Evolutionary conservation across 2,888 invertebrate species (phyloP).

Genomic region (Aplocera efformata): DNA sequence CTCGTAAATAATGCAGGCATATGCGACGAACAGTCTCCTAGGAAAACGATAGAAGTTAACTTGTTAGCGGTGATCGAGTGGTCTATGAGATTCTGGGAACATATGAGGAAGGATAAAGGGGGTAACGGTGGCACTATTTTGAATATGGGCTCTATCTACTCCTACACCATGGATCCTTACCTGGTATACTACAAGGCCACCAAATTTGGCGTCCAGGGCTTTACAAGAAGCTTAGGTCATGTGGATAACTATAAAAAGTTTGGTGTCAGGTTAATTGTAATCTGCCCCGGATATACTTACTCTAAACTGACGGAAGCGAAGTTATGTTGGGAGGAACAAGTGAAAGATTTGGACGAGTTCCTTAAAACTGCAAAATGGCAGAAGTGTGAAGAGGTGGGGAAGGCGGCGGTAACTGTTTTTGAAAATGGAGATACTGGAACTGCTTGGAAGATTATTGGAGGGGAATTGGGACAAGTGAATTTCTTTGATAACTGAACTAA

Average conservation of each 20-base stretch:
- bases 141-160: conserved; percentile 81
- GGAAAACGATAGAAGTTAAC: conserved; percentile 45
- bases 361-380: conserved; percentile 11
- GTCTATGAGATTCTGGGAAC: conserved; percentile 57
- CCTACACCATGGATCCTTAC: conserved; percentile 63
- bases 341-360: conserved; percentile 7
- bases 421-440: conserved; percentile 56
- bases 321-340: conserved; percentile 19
- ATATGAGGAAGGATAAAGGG: conserved; percentile 74
- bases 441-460: conserved; percentile 63
- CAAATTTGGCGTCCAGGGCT: conserved; percentile 72
- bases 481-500: too few species aligned
- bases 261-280: conserved; percentile 63
- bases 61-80: conserved; percentile 43
- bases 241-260: conserved; percentile 54
- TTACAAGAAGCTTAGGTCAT: conserved; percentile 61
- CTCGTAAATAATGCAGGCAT: conserved; percentile 61
- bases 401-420: conserved; percentile 19
- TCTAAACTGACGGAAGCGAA: conserved; percentile 4
- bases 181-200: conserved; percentile 78
- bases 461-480: conserved; percentile 21
- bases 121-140: conserved; percentile 81
- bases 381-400: conserved; percentile 10
- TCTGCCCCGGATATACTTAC: conserved; percentile 29
- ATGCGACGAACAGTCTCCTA: conserved; percentile 27